Evolutionary conservation across 2,888 invertebrate genomes (phyloP), one percentile per base, ranked within the genome.

Genomic region (Galerucella pusilla): DNA sequence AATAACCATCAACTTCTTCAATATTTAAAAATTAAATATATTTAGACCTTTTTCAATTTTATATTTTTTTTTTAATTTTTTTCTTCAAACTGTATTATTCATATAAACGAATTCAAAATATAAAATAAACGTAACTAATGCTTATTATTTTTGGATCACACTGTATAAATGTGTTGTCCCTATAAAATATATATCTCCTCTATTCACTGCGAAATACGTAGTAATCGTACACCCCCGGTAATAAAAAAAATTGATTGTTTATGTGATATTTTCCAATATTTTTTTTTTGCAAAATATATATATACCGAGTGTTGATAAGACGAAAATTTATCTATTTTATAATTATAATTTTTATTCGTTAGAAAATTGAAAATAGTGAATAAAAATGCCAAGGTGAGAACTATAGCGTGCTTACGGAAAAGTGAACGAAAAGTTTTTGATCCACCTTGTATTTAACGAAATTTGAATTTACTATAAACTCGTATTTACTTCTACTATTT

Each of bases 271-370:
- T 11, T 66, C 49, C 52, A 67, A 11, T 14, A 16, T 61, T 35
- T 1, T 20, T 64, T 20, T 71, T 70, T 64, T 71, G 54, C 49
- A 49, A 54, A 14, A 49, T 12, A 49, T 42, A 61, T 28, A 72
- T 72, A 72, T 67, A 67, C 72, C 66, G 49, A 60, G 72, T 60
- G 72, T 66, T 60, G n/a, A 65, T 12, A 20, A 6, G 72, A 72
- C 72, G 66, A 72, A 66, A 72, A 72, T 67, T 72, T 72, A 2
- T 12, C 4, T 45, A 11, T 25, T 4, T 46, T 65, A 45, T 54
- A 64, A 65, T 54, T 4, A 16, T 7, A 54, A 16, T 6, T 28
- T 42, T 42, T 42, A 42, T 42, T 42, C 35, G 35, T 9, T 42
- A 9, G 35, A 42, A 61, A n/a, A 28, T 42, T 1, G 35, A 42